Percentiles rank a stretch among this genome's conserved stretches.
phyloP scores from a whole-genome alignment of 2,797 vertebrate species.

The Gila robusta region DNA sequence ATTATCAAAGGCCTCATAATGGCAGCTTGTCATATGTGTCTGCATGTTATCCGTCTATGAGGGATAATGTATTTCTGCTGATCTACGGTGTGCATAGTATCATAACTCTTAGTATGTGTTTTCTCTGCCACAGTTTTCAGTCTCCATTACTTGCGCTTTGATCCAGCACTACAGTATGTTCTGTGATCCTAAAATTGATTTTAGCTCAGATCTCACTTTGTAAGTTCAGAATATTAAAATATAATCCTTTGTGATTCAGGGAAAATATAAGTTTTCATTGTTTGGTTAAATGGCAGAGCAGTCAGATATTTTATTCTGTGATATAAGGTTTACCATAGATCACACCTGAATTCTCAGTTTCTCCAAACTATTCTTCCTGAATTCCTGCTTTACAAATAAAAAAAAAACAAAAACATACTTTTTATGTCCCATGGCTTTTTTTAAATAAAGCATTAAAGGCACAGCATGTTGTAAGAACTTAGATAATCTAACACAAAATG shows the following conservation, averaged over 20 bases:
- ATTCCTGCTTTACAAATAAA: not conserved
- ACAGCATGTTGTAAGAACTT: not conserved
- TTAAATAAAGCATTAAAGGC: not conserved
- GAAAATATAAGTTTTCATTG: not conserved
- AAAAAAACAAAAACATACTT: not conserved
- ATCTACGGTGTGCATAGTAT: not conserved
- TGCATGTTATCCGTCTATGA: constrained; percentile 1
- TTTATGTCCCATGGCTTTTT: not conserved
- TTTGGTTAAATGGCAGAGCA: not conserved
- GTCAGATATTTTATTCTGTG: not conserved
- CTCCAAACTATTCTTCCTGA: not conserved
- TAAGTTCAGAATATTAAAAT: not conserved
- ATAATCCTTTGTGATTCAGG: not conserved
- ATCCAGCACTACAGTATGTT: not conserved
- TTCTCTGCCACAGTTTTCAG: constrained; percentile 13
- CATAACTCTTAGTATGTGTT: constrained; percentile 19
- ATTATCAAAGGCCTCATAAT: not conserved
- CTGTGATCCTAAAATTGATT: constrained; percentile 20
- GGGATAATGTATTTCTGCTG: not conserved
- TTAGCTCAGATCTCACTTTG: constrained; percentile 14
- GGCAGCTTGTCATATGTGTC: not conserved
- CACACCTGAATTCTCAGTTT: not conserved
- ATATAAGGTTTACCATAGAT: not conserved
- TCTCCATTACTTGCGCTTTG: not conserved
- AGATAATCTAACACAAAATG: not conserved